Conservation (phyloP, 2,113 vertebrate species). For the Ivindomyrus marchei region DNA sequence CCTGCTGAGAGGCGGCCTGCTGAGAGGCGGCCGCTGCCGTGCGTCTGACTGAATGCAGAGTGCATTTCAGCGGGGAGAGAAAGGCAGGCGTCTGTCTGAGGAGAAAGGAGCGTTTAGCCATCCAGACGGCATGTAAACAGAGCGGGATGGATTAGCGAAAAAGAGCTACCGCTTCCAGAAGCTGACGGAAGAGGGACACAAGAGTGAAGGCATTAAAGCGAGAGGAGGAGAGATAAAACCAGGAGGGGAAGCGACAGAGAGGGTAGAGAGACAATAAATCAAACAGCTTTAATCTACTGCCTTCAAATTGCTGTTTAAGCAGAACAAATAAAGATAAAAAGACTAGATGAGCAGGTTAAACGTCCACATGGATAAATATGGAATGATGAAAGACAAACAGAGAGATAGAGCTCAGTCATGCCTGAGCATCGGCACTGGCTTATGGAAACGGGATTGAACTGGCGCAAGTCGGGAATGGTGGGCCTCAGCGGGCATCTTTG, state of each 20-base stretch:
- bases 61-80: not conserved
- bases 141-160: not conserved
- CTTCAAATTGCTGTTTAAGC: constrained; percentile 14
- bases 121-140: not conserved
- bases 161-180: not conserved
- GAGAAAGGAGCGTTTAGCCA: not conserved
- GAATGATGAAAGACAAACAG: constrained; percentile 14
- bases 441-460: not conserved
- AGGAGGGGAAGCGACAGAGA: not conserved
- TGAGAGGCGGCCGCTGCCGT: not conserved
- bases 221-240: constrained; percentile 5
- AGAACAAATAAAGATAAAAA: constrained; percentile 4
- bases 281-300: not conserved
- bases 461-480: not conserved
- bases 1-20: not conserved
- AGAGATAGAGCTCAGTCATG: not conserved
- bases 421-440: not conserved
- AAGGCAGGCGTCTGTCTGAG: not conserved
- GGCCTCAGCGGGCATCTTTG: not conserved
- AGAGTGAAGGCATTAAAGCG: not conserved
- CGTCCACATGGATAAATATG: constrained; percentile 14
- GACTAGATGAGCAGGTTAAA: not conserved
- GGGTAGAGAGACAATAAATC: not conserved
- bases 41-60: not conserved
- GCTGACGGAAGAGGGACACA: not conserved